Evolutionary conservation across 2,797 vertebrate genomes (phyloP).

Genomic region (Bradypodion ventrale): DNA sequence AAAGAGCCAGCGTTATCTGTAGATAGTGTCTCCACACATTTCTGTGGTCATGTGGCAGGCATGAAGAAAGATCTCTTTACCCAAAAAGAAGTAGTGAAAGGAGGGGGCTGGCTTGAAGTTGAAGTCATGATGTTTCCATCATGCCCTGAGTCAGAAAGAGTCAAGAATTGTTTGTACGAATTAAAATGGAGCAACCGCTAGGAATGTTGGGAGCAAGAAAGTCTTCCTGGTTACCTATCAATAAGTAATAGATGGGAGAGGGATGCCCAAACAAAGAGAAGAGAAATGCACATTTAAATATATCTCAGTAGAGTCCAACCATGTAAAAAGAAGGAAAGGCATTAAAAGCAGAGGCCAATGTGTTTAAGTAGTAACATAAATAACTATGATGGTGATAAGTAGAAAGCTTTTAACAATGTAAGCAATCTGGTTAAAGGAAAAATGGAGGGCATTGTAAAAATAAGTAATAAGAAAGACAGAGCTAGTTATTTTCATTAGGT

Average conservation of each 20-base stretch:
- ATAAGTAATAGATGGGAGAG: not conserved
- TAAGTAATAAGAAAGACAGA: slow-evolving; percentile 9
- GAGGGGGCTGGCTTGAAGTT: not conserved
- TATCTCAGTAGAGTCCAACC: slow-evolving; percentile 15
- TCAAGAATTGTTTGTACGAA: not conserved
- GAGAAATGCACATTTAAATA: slow-evolving; percentile 5
- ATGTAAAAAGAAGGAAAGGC: not conserved
- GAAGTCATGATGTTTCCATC: not conserved
- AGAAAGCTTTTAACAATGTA: slow-evolving; percentile 37
- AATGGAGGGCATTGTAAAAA: slow-evolving; percentile 3
- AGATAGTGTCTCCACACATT: too few relatives aligned
- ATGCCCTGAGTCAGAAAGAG: not conserved
- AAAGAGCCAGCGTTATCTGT: too few relatives aligned
- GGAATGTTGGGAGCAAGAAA: not conserved
- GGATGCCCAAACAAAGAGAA: not conserved
- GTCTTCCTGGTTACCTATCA: not conserved
- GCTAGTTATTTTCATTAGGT: slow-evolving; percentile 16
- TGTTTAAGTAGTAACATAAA: slow-evolving; percentile 40
- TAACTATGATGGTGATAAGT: slow-evolving; percentile 17
- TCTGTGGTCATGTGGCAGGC: too few relatives aligned
- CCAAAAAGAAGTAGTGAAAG: too few relatives aligned
- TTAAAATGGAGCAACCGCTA: not conserved
- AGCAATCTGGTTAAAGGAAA: slow-evolving; percentile 22
- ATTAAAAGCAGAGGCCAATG: slow-evolving; percentile 12
- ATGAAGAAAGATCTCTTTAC: too few relatives aligned